Evolutionary conservation across 2,797 vertebrate species (phyloP).

Genomic region (Sciaenops ocellatus): DNA sequence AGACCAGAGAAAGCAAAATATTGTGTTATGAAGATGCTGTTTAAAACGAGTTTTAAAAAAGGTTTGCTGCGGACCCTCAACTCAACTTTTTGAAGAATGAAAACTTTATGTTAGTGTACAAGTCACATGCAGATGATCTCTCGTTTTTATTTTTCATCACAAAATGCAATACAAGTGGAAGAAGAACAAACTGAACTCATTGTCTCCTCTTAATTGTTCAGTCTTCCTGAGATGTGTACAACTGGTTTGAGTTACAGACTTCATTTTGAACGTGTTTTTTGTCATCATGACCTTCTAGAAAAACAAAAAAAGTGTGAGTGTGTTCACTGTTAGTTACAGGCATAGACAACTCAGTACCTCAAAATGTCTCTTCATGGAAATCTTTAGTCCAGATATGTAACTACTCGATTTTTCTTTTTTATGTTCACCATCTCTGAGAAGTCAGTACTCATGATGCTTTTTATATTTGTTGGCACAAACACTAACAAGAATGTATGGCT

Average conservation of each 20-base stretch:
- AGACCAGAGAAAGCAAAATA: slow-evolving; percentile 32
- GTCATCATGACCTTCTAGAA: slow-evolving; percentile 27
- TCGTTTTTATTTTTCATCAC: slow-evolving; percentile 16
- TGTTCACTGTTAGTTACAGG: slow-evolving; percentile 69
- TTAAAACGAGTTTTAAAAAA: slow-evolving; percentile 9
- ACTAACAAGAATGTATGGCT: slow-evolving; percentile 82
- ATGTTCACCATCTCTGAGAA: slow-evolving; percentile 62
- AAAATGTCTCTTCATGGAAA: slow-evolving; percentile 64
- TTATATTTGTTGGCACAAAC: slow-evolving; percentile 79
- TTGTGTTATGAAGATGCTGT: slow-evolving; percentile 34
- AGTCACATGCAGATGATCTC: slow-evolving; percentile 18
- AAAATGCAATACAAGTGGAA: slow-evolving; percentile 76
- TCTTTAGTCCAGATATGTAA: slow-evolving; percentile 49
- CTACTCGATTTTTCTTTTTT: slow-evolving; percentile 28
- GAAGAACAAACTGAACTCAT: slow-evolving; percentile 65
- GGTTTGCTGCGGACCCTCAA: slow-evolving; percentile 27
- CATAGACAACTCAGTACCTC: slow-evolving; percentile 81
- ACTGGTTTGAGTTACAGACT: slow-evolving; percentile 48
- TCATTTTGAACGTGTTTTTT: slow-evolving; percentile 32
- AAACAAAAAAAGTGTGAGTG: slow-evolving; percentile 46
- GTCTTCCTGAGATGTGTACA: slow-evolving; percentile 63
- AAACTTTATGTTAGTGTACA: slow-evolving; percentile 7
- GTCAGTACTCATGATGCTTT: slow-evolving; percentile 71
- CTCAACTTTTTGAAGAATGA: slow-evolving; percentile 35
- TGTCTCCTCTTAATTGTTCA: slow-evolving; percentile 55